Percentiles rank a stretch among this genome's conserved stretches.
Conservation (phyloP, 2,113 vertebrate species). For the Octodon degus region DNA sequence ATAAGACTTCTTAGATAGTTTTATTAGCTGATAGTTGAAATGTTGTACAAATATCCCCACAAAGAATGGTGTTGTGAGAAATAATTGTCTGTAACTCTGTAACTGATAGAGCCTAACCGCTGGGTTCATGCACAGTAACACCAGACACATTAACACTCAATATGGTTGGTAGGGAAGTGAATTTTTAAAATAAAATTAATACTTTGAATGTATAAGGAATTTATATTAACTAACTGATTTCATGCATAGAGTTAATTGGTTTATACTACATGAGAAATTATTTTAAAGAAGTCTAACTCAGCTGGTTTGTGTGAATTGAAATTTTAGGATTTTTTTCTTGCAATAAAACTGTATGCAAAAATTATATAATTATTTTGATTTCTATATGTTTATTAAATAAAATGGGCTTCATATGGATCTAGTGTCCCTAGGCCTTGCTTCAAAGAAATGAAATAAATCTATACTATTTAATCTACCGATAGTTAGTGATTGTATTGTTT, state of each 20-base stretch:
- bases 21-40: constrained; percentile 79
- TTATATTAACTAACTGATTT: constrained; percentile 69
- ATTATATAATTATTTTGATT: background rate
- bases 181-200: constrained; percentile 62
- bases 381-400: constrained; percentile 37
- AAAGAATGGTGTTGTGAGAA: constrained; percentile 56
- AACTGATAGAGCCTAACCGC: constrained; percentile 53
- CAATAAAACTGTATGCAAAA: constrained; percentile 15
- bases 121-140: constrained; percentile 64
- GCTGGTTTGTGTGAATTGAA: background rate
- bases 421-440: background rate
- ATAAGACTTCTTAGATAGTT: constrained; percentile 71
- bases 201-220: constrained; percentile 59
- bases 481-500: background rate
- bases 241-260: constrained; percentile 16
- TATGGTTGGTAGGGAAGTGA: constrained; percentile 23
- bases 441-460: constrained; percentile 30
- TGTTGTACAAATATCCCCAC: constrained; percentile 70
- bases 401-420: background rate
- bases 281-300: constrained; percentile 54
- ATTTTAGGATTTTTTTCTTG: background rate
- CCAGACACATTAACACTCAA: constrained; percentile 57
- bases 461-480: no score
- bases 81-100: constrained; percentile 54
- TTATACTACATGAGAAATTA: background rate